These are phyloP conservation scores for Flabesymbios commensalis DNA, from an alignment of 2,888 invertebrate genomes.

Conservation along the genomic window DNA sequence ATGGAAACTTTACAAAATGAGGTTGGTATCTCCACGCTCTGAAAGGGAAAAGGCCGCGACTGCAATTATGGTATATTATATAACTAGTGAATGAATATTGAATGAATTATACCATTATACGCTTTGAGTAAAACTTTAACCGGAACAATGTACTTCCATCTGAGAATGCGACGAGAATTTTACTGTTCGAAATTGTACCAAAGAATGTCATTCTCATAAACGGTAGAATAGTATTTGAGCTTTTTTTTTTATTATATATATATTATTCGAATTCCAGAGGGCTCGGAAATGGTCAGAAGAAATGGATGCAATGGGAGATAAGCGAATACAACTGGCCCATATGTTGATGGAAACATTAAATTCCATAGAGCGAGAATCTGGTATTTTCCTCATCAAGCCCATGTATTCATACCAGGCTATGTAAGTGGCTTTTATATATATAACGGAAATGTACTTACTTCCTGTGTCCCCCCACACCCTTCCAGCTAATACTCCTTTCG, in stretches of 20 bases:
- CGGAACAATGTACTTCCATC: too few relatives aligned
- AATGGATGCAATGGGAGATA: conserved; percentile 53
- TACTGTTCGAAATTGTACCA: too few relatives aligned
- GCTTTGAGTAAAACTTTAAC: too few relatives aligned
- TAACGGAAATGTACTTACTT: too few relatives aligned
- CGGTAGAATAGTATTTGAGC: too few relatives aligned
- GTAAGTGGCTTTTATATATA: conserved; percentile 22
- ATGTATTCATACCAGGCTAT: conserved; percentile 52
- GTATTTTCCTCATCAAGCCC: conserved; percentile 61
- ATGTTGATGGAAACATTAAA: conserved; percentile 55
- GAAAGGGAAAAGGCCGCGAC: too few relatives aligned
- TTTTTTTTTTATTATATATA: background rate
- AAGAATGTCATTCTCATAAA: too few relatives aligned
- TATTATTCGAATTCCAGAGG: conserved; percentile 38
- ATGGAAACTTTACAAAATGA: conserved; percentile 57
- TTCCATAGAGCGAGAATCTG: conserved; percentile 56
- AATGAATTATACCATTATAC: too few relatives aligned
- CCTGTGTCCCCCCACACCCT: too few relatives aligned
- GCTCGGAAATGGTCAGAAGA: conserved; percentile 52
- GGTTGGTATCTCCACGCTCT: conserved; percentile 37
- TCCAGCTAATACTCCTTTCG: too few relatives aligned
- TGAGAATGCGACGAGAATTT: too few relatives aligned
- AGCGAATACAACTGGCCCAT: conserved; percentile 49
- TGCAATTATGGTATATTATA: background rate
- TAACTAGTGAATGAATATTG: too few relatives aligned